Evolutionary conservation across 2,113 vertebrate species (phyloP).

Genomic region (Potamarius usumacintae): DNA sequence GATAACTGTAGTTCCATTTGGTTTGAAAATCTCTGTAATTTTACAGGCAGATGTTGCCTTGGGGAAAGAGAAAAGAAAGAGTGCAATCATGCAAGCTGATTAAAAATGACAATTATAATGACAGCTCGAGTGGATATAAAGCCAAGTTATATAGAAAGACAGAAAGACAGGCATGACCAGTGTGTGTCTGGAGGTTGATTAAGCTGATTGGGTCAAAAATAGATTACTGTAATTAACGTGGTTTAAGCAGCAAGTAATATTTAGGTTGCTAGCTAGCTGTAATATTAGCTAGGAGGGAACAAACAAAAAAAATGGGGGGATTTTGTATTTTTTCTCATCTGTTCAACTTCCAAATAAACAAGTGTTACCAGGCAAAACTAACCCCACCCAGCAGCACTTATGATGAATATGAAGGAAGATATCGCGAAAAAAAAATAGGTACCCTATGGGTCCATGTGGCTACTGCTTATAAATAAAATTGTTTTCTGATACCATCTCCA

Average conservation of each 20-base stretch:
- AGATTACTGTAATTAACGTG: neutral
- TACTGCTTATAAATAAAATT: no score
- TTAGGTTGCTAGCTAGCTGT: neutral
- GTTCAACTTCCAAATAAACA: neutral
- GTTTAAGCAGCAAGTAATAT: neutral
- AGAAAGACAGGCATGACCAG: neutral
- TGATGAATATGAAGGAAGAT: no score
- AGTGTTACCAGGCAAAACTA: no score
- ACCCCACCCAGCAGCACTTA: no score
- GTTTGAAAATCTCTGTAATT: neutral
- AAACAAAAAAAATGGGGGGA: neutral
- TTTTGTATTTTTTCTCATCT: neutral
- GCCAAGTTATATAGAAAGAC: neutral
- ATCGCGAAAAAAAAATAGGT: no score
- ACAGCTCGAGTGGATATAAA: neutral
- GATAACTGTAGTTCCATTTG: neutral
- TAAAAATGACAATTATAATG: conserved; percentile 3
- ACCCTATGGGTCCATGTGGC: no score
- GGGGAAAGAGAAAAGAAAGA: conserved; percentile 6
- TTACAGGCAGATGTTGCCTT: neutral
- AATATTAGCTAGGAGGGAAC: neutral
- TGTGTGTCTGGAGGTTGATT: neutral
- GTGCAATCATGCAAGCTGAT: conserved; percentile 4
- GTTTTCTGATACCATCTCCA: no score
- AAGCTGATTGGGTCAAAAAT: neutral